Evolutionary conservation across 2,797 vertebrate species (phyloP), one percentile per base, ranked within the genome.

Genomic region (Sciurus carolinensis): DNA sequence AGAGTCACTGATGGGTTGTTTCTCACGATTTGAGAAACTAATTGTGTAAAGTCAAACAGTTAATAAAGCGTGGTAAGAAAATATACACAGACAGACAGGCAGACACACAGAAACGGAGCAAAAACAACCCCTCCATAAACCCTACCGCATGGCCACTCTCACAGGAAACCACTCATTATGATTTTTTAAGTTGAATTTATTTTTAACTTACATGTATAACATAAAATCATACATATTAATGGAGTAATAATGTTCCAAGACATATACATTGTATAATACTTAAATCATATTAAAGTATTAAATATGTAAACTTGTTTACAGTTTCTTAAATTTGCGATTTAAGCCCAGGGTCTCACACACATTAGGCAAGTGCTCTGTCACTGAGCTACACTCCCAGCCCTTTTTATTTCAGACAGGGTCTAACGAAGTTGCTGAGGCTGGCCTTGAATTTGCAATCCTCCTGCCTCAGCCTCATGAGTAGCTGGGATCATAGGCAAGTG

Each of bases 21-120:
- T 64, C 33, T 30, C 42, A 80, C 9, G n/a, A 62, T 57, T 73
- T 84, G 66, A 88, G 28, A 75, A 93, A 90, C 2, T 15, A 54
- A 33, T 13, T 22, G 18, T 57, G 54, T 57, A 57, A 57, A n/a
- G 71, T 93, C 47, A n/a, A 54, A 69, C 7, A 11, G 39, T 84
- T 80, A 86, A 85, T 24, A 81, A 93, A 42, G 66, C 1, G 82
- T 90, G 77, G 42, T 69, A 90, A 81, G 82, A 77, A 93, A 81
- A 42, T 50, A 11, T 4, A 71, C 7, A 36, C 4, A 89, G 9
- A 47, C 0, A 67, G 36, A 59, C 7, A 67, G 36, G 57, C 7
- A 84, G 66, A 75, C n/a, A 75, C 13, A 76, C 1, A 44, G 62
- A 83, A 87, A 83, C 72, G 67, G 18, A 73, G 26, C 24, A 57